Conservation (phyloP, 2,113 vertebrate species). For the Perca flavescens region DNA sequence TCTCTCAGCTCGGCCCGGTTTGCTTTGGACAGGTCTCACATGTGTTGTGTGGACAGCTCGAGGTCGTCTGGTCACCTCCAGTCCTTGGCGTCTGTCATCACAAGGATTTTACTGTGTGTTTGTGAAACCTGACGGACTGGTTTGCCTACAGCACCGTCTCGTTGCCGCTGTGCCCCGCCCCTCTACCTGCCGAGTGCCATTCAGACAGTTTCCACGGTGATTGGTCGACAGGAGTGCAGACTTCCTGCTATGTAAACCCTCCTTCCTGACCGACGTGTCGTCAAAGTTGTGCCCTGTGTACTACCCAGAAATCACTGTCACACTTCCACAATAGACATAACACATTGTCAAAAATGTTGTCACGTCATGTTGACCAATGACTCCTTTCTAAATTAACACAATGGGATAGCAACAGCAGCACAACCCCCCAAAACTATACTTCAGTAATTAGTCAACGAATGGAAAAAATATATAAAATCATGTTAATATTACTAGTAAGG, state of each 20-base stretch:
- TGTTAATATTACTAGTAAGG: not conserved
- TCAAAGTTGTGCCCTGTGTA: slow-evolving; percentile 27
- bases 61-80: slow-evolving; percentile 59
- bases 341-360: slow-evolving; percentile 25
- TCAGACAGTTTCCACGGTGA: slow-evolving; percentile 32
- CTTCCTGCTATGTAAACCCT: slow-evolving; percentile 37
- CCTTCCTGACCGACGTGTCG: not conserved
- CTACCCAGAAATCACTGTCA: slow-evolving; percentile 48
- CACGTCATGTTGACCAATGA: not conserved
- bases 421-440: not conserved
- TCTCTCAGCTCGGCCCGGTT: slow-evolving; percentile 20
- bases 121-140: slow-evolving; percentile 82
- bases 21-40: slow-evolving; percentile 8
- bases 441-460: too few species aligned
- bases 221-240: slow-evolving; percentile 31
- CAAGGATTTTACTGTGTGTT: slow-evolving; percentile 62
- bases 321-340: slow-evolving; percentile 24
- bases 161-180: slow-evolving; percentile 29
- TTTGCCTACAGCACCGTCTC: slow-evolving; percentile 65
- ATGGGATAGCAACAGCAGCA: not conserved
- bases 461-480: not conserved
- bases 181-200: slow-evolving; percentile 57
- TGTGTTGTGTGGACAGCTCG: slow-evolving; percentile 43
- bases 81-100: slow-evolving; percentile 65
- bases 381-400: not conserved